These are phyloP conservation scores for Corythornis vintsioides DNA, from an alignment of 2,113 vertebrate species.

Conservation along the genomic window DNA sequence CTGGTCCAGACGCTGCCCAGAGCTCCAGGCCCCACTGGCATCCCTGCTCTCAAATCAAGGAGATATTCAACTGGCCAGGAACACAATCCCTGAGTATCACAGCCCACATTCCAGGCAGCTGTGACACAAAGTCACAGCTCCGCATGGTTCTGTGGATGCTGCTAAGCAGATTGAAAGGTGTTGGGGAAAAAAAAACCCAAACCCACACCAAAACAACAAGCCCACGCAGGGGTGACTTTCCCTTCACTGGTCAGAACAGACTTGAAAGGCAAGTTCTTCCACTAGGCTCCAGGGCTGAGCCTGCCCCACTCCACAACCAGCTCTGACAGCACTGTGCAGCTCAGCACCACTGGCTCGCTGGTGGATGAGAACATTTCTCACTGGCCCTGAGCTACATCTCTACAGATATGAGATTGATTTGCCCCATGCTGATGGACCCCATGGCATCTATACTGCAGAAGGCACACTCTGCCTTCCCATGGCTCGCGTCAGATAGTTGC, in stretches of 20 bases:
- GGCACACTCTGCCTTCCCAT: not conserved
- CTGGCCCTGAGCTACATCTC: not conserved
- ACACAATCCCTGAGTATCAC: not conserved
- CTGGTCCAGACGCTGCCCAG: not conserved
- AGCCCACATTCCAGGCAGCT: not conserved
- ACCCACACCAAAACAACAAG: not conserved
- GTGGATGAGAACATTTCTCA: not conserved
- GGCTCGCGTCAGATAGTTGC: not conserved
- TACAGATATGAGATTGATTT: fast-evolving
- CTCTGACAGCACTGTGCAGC: not conserved
- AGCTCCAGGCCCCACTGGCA: not conserved
- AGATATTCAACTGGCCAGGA: not conserved
- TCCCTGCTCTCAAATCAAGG: not conserved
- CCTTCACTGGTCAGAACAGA: not conserved
- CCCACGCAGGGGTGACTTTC: not conserved
- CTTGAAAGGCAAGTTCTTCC: not conserved
- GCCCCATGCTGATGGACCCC: fast-evolving
- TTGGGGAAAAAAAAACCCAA: not conserved
- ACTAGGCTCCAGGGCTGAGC: not conserved
- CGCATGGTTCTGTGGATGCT: not conserved
- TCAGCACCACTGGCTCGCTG: not conserved
- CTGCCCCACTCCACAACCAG: fast-evolving
- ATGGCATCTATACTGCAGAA: not conserved
- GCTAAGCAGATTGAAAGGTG: not conserved
- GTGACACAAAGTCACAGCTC: not conserved